Conservation (phyloP, 2,797 vertebrate genomes). For the Amazonetta brasiliensis region DNA sequence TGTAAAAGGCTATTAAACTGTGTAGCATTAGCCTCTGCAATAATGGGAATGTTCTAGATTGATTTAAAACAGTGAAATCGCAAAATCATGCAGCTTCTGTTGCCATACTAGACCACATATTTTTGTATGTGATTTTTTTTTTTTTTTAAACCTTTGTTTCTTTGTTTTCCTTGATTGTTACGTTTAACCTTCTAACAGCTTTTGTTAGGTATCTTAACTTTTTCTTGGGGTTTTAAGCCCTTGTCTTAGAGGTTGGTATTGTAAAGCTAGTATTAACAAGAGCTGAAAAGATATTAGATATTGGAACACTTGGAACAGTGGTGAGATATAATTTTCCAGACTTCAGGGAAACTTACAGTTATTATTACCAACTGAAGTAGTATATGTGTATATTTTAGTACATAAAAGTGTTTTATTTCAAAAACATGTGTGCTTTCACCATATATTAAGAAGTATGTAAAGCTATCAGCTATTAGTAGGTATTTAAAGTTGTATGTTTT, state of each 20-base stretch:
- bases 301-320: not conserved
- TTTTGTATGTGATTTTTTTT: not conserved
- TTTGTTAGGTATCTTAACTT: not conserved
- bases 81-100: not conserved
- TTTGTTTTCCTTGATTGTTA: not conserved
- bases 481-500: conserved; percentile 19
- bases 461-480: not conserved
- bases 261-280: not conserved
- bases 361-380: not conserved
- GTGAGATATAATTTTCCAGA: not conserved
- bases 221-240: not conserved
- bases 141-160: not conserved
- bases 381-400: not conserved
- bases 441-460: not conserved
- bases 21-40: not conserved
- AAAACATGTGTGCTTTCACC: not conserved
- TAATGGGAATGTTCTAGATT: not conserved
- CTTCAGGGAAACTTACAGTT: not conserved
- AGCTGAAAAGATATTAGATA: not conserved
- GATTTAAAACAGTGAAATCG: not conserved
- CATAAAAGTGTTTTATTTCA: not conserved
- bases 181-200: not conserved
- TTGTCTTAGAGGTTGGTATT: not conserved
- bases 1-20: not conserved
- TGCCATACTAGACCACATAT: not conserved